phyloP scores from a whole-genome alignment of 2,113 vertebrate genomes.

The Cephalophus harveyi region DNA sequence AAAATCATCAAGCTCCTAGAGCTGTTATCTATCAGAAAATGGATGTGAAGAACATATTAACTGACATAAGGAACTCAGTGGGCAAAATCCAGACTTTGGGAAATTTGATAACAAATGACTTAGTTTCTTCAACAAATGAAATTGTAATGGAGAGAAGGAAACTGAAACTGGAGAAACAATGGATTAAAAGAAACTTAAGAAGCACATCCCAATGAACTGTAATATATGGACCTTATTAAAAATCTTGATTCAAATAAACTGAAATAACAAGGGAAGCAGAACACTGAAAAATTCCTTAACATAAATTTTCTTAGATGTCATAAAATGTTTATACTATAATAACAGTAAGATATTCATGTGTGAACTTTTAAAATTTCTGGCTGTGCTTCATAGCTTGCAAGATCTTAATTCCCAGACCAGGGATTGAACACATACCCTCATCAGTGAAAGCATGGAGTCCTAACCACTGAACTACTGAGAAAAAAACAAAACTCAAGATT shows the following conservation, averaged over 20 bases:
- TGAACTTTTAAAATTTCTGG: not conserved
- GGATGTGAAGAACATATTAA: not conserved
- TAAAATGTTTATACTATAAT: not conserved
- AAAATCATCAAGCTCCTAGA: not conserved
- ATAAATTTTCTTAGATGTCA: not conserved
- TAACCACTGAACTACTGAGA: not conserved
- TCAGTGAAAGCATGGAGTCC: not conserved
- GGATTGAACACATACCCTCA: not conserved
- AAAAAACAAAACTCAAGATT: not conserved
- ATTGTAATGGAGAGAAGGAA: not conserved
- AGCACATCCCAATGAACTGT: not conserved
- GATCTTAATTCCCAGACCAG: not conserved
- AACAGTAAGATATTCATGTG: not conserved
- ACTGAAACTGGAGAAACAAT: not conserved
- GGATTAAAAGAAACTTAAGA: not conserved
- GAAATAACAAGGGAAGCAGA: not conserved
- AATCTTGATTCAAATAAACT: not conserved
- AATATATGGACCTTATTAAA: not conserved
- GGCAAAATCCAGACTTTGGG: not conserved
- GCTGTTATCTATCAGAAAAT: not conserved
- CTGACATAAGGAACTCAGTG: not conserved
- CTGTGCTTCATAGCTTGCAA: not conserved
- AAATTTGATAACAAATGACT: not conserved
- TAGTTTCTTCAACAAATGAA: not conserved
- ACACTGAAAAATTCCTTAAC: not conserved